Evolutionary conservation across 2,113 vertebrate species (phyloP).

Genomic region (Cinclus mexicanus): DNA sequence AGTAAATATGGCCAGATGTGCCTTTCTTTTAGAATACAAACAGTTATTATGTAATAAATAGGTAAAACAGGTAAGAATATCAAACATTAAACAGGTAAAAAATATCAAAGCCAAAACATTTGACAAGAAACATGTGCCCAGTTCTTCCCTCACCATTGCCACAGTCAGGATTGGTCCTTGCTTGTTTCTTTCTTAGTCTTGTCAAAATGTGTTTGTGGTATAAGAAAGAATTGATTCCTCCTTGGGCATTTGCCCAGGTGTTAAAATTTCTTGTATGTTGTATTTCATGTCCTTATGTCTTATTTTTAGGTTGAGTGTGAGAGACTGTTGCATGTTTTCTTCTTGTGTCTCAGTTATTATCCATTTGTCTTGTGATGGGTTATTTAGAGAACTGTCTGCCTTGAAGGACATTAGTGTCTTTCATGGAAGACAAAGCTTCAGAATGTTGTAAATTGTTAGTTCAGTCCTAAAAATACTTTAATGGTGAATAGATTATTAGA

Average conservation of each 20-base stretch:
- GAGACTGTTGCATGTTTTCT: neutral
- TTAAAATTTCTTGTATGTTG: neutral
- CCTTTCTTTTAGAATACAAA: neutral
- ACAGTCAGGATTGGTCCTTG: neutral
- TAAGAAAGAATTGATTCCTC: neutral
- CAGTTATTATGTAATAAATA: too few species aligned
- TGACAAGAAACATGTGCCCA: neutral
- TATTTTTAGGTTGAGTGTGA: neutral
- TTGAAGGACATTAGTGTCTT: neutral
- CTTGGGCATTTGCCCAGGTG: neutral
- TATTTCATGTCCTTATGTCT: neutral
- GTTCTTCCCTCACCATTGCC: neutral
- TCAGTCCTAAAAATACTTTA: neutral
- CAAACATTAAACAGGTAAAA: neutral
- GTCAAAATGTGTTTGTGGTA: neutral
- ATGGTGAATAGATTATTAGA: neutral
- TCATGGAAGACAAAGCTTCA: neutral
- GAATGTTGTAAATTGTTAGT: neutral
- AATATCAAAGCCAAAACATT: neutral
- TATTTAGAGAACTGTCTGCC: neutral
- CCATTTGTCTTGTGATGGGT: neutral
- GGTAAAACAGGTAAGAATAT: too few species aligned
- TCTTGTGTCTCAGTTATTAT: neutral
- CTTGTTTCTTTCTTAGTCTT: neutral
- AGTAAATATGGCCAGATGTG: neutral